A percentile compares a stretch with the other conserved stretches of the same genome.
Evolutionary conservation across 2,888 invertebrate species (phyloP).

Genomic region (Drosophila rubida): DNA sequence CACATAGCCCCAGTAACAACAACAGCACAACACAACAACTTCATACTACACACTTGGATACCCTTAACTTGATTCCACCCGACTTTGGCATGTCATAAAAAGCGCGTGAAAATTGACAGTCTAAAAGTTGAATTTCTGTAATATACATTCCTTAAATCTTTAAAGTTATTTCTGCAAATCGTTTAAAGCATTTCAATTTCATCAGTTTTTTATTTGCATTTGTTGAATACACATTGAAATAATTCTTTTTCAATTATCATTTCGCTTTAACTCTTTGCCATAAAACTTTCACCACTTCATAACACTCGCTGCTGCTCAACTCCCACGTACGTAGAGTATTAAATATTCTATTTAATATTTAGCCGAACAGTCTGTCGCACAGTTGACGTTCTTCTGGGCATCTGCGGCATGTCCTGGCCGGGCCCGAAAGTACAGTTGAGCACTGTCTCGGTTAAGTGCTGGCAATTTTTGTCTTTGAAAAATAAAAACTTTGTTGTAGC

Average conservation of each 20-base stretch:
- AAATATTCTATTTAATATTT: neutral
- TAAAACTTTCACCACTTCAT: neutral
- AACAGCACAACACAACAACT: constrained; percentile 41
- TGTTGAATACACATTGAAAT: no score
- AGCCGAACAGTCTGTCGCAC: neutral
- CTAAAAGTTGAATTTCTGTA: no score
- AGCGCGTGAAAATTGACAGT: neutral
- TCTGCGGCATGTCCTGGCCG: constrained; percentile 23
- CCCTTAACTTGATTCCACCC: constrained; percentile 1
- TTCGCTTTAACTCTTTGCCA: no score
- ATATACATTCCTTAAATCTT: no score
- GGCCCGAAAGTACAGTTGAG: constrained; percentile 53
- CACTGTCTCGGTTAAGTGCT: constrained; percentile 69
- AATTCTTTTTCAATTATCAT: no score
- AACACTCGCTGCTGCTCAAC: neutral
- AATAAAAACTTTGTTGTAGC: constrained; percentile 34
- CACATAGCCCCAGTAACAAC: constrained; percentile 64
- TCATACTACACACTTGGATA: constrained; percentile 21
- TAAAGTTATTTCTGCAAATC: no score
- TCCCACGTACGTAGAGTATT: constrained; percentile 5
- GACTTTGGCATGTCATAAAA: neutral
- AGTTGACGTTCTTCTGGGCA: constrained; percentile 35
- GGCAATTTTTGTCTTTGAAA: constrained; percentile 69
- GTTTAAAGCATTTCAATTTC: no score
- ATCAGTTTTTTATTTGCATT: no score